A percentile compares a stretch with the other conserved stretches of the same genome.
Evolutionary conservation across 2,888 invertebrate genomes (phyloP).

Genomic region (Melieria picta): DNA sequence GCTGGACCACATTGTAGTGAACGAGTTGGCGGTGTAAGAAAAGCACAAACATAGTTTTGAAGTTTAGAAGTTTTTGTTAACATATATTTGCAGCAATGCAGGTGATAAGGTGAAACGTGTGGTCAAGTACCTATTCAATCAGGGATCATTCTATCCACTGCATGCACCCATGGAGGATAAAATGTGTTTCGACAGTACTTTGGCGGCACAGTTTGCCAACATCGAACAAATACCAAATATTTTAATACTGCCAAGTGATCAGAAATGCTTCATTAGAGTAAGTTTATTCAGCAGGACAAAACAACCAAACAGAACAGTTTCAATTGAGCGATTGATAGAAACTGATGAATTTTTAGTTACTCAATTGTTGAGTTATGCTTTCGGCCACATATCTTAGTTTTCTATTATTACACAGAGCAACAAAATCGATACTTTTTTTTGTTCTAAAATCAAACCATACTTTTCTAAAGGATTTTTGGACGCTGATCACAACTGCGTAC

Average conservation of each 20-base stretch:
- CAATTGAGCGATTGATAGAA: not conserved
- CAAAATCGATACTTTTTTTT: too few relatives aligned
- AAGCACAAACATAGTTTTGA: not conserved
- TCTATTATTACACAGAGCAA: too few relatives aligned
- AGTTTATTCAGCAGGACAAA: constrained; percentile 38
- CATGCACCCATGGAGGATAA: constrained; percentile 75
- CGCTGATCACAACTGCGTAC: too few relatives aligned
- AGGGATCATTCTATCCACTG: constrained; percentile 84
- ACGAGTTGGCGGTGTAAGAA: constrained; percentile 79
- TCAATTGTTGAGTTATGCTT: not conserved
- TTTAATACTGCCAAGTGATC: constrained; percentile 84
- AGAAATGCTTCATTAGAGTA: constrained; percentile 84
- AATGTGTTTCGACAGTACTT: constrained; percentile 75
- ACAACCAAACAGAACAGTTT: not conserved
- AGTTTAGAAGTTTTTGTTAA: not conserved
- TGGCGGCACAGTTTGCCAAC: constrained; percentile 78
- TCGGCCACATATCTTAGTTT: too few relatives aligned
- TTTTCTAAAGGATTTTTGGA: too few relatives aligned
- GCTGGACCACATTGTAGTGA: constrained; percentile 82
- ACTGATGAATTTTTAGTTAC: not conserved
- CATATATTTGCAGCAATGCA: constrained; percentile 59
- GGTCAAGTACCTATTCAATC: constrained; percentile 78
- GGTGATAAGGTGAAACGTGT: constrained; percentile 80
- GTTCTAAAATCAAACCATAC: too few relatives aligned
- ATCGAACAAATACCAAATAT: constrained; percentile 82